phyloP scores from a whole-genome alignment of 2,888 invertebrate species.

The Linyphia triangularis region DNA sequence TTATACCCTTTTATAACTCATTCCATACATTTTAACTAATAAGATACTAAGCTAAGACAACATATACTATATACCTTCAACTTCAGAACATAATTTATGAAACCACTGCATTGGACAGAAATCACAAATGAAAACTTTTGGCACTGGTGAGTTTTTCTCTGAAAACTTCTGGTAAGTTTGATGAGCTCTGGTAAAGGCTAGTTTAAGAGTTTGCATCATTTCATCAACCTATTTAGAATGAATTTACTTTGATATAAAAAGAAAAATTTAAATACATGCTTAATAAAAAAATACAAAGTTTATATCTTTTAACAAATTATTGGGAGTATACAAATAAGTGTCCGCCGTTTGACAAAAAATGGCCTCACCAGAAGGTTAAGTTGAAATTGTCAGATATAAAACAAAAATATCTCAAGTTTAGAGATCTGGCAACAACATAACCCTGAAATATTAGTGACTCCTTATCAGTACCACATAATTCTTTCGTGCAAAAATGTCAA shows the following conservation, averaged over 20 bases:
- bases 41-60: background rate
- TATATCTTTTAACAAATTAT: too few relatives aligned
- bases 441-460: too few relatives aligned
- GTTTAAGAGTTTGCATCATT: constrained; percentile 84
- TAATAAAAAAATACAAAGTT: too few relatives aligned
- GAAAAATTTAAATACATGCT: too few relatives aligned
- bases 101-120: constrained; percentile 98
- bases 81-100: constrained; percentile 90
- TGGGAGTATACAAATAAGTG: too few relatives aligned
- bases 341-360: too few relatives aligned
- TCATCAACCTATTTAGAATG: constrained; percentile 82
- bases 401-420: too few relatives aligned
- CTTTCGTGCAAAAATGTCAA: too few relatives aligned
- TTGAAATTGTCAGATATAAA: too few relatives aligned
- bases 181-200: constrained; percentile 85
- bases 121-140: constrained; percentile 85
- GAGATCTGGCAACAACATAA: too few relatives aligned
- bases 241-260: background rate
- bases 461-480: too few relatives aligned
- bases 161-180: constrained; percentile 78
- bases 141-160: constrained; percentile 32
- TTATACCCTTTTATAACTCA: background rate
- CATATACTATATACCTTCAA: constrained; percentile 84
- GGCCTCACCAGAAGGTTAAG: too few relatives aligned
- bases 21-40: background rate